Evolutionary conservation across 2,797 vertebrate genomes (phyloP).

Genomic region (Chaetodon trifasciatus): DNA sequence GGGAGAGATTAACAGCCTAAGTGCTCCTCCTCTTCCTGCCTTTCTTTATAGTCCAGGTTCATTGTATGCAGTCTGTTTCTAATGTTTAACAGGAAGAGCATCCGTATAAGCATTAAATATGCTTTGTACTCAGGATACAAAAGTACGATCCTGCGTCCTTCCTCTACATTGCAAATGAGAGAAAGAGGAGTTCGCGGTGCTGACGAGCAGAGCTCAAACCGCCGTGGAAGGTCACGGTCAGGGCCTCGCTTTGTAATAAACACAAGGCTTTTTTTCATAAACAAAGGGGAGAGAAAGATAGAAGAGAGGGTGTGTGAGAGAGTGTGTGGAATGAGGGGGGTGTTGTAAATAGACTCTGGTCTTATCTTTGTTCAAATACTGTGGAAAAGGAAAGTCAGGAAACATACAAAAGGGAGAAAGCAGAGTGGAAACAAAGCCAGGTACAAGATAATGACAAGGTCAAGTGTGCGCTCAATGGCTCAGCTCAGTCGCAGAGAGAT

Average conservation of each 20-base stretch:
- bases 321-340: neutral
- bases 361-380: conserved; percentile 84
- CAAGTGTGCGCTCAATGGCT: conserved; percentile 81
- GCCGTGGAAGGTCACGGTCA: conserved; percentile 65
- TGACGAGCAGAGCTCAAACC: conserved; percentile 55
- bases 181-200: conserved; percentile 39
- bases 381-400: conserved; percentile 78
- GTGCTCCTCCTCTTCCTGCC: conserved; percentile 49
- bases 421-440: conserved; percentile 81
- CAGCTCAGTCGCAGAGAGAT: conserved; percentile 76
- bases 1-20: conserved; percentile 46
- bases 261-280: conserved; percentile 70
- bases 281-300: conserved; percentile 56
- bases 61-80: conserved; percentile 36
- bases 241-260: conserved; percentile 65
- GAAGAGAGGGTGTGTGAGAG: conserved; percentile 37
- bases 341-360: conserved; percentile 63
- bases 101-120: conserved; percentile 34
- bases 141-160: conserved; percentile 53
- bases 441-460: conserved; percentile 83
- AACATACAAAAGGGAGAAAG: conserved; percentile 72
- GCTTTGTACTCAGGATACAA: conserved; percentile 58
- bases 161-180: conserved; percentile 51
- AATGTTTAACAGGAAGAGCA: conserved; percentile 63
- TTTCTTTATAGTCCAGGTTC: conserved; percentile 37